Evolutionary conservation across 2,797 vertebrate genomes (phyloP).

Genomic region (Pteronotus mesoamericanus): DNA sequence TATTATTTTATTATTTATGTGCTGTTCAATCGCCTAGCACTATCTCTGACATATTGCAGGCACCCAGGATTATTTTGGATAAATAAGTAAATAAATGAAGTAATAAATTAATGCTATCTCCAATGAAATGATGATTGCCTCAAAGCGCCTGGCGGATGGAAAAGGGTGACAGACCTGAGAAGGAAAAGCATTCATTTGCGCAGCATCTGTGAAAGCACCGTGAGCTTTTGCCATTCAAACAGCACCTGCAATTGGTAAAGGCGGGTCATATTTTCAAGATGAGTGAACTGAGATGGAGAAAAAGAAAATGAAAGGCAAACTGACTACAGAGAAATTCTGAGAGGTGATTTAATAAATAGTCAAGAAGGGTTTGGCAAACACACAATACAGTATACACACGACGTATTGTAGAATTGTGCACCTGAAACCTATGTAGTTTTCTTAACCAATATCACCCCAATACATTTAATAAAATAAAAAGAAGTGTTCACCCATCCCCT

Average conservation of each 20-base stretch:
- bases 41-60: not conserved
- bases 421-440: not conserved
- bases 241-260: not conserved
- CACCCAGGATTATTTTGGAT: not conserved
- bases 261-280: not conserved
- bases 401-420: not conserved
- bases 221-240: not conserved
- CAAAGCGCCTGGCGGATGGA: not conserved
- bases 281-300: not conserved
- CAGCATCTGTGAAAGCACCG: not conserved
- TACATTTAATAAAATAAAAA: not conserved
- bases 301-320: not conserved
- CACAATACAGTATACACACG: not conserved
- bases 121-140: not conserved
- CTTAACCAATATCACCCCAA: not conserved
- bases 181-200: not conserved
- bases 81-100: conserved; percentile 17
- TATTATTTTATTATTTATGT: not conserved
- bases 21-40: not conserved
- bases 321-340: not conserved
- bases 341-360: not conserved
- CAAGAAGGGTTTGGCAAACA: not conserved
- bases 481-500: not conserved
- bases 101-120: not conserved
- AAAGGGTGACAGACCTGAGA: not conserved